These are phyloP conservation scores for Calliopsis andreniformis DNA, from an alignment of 1,140 invertebrate genomes.

Conservation along the genomic window DNA sequence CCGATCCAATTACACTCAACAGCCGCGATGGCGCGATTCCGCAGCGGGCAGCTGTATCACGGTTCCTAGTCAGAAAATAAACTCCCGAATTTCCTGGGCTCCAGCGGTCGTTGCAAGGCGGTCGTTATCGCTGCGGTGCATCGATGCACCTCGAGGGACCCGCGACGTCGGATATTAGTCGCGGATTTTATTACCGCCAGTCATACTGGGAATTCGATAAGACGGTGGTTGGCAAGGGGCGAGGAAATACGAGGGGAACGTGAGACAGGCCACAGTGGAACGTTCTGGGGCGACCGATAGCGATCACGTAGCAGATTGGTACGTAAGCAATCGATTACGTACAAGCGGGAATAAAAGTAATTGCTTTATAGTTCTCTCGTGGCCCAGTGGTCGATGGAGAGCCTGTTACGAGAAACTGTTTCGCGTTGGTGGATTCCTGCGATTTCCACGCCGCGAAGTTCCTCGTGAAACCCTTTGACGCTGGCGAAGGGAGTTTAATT, in stretches of 20 bases:
- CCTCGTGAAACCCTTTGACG: no score
- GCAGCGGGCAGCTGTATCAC: not conserved
- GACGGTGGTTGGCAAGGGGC: slow-evolving; percentile 50
- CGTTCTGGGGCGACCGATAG: slow-evolving; percentile 3
- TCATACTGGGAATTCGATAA: slow-evolving; percentile 53
- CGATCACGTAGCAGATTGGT: slow-evolving; percentile 16
- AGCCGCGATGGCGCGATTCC: not conserved
- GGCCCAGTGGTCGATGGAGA: not conserved
- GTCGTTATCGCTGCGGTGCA: not conserved
- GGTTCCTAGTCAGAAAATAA: not conserved
- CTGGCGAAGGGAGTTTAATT: not conserved
- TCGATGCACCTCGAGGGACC: not conserved
- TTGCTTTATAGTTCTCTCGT: slow-evolving; percentile 31
- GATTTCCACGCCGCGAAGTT: no score
- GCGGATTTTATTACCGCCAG: slow-evolving; percentile 52
- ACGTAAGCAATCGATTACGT: slow-evolving; percentile 53
- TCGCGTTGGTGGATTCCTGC: no score
- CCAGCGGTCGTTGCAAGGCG: no score
- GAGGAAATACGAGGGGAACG: slow-evolving; percentile 55
- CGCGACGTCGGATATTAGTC: not conserved
- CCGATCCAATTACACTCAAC: slow-evolving; percentile 1
- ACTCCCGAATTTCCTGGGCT: not conserved
- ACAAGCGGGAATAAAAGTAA: slow-evolving; percentile 40
- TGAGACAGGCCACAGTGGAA: slow-evolving; percentile 40
- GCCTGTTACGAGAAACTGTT: no score